These are phyloP conservation scores for Dynastes tityus DNA, from an alignment of 2,888 invertebrate genomes.

Conservation along the genomic window DNA sequence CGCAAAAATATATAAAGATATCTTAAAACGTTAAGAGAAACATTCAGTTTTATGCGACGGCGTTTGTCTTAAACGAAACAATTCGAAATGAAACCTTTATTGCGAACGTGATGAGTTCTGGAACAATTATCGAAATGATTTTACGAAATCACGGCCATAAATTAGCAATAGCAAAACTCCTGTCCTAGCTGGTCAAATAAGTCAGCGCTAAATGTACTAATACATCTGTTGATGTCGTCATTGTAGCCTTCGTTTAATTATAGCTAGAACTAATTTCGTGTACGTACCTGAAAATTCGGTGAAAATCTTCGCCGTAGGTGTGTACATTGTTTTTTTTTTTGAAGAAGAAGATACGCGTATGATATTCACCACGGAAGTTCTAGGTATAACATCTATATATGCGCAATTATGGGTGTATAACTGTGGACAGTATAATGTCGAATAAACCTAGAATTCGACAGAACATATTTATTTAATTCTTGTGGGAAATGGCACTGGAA, in stretches of 20 bases:
- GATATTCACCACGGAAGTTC: too few species aligned
- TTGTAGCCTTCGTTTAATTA: constrained; percentile 10
- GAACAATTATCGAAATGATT: neutral
- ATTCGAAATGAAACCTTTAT: neutral
- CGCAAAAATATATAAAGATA: too few species aligned
- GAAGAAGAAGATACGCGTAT: too few species aligned
- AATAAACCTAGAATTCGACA: too few species aligned
- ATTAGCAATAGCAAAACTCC: neutral
- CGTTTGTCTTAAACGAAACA: neutral
- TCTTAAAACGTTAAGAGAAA: too few species aligned
- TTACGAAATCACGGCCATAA: neutral
- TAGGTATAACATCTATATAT: too few species aligned
- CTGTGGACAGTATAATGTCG: too few species aligned
- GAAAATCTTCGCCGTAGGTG: neutral
- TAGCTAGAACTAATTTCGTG: neutral
- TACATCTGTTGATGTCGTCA: constrained; percentile 12
- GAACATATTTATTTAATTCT: too few species aligned
- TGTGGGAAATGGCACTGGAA: too few species aligned
- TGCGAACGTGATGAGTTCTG: neutral
- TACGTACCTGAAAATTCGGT: neutral
- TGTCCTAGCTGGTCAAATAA: neutral
- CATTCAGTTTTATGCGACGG: too few species aligned
- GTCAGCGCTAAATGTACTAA: neutral
- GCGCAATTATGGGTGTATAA: too few species aligned
- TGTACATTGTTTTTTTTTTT: neutral